phyloP scores from a whole-genome alignment of 2,797 vertebrate genomes.

The Hafferia zeledoni region DNA sequence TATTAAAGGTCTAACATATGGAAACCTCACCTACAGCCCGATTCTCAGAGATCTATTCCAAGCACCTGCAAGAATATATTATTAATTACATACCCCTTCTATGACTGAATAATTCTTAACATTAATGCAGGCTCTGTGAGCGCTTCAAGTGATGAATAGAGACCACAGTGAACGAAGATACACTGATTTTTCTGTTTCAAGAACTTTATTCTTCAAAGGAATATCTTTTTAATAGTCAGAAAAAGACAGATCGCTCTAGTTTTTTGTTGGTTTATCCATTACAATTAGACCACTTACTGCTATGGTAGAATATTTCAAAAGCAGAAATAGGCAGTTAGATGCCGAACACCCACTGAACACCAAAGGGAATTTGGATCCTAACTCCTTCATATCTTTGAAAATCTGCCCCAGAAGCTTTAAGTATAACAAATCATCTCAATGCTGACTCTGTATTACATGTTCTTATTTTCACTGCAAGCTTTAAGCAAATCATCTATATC shows the following conservation, averaged over 20 bases:
- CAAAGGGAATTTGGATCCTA: background rate
- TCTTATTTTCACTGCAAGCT: background rate
- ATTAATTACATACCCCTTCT: background rate
- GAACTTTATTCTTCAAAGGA: constrained; percentile 29
- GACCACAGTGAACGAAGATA: background rate
- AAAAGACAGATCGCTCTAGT: background rate
- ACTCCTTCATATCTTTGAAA: background rate
- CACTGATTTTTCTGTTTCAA: constrained; percentile 7
- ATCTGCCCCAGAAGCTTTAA: background rate
- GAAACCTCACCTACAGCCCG: background rate
- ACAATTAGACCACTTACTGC: background rate
- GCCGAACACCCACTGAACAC: background rate
- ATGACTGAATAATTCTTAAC: background rate
- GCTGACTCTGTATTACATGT: background rate
- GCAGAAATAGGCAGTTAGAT: background rate
- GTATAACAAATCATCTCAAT: background rate
- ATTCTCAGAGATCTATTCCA: background rate
- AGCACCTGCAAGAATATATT: background rate
- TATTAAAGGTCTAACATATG: background rate
- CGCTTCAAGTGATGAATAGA: background rate
- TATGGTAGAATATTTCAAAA: background rate
- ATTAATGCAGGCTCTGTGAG: background rate
- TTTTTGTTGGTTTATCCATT: constrained; percentile 15
- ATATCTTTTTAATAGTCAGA: background rate
- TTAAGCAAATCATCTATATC: background rate